Evolutionary conservation across 2,113 vertebrate genomes (phyloP).

Genomic region (Channa maculata): DNA sequence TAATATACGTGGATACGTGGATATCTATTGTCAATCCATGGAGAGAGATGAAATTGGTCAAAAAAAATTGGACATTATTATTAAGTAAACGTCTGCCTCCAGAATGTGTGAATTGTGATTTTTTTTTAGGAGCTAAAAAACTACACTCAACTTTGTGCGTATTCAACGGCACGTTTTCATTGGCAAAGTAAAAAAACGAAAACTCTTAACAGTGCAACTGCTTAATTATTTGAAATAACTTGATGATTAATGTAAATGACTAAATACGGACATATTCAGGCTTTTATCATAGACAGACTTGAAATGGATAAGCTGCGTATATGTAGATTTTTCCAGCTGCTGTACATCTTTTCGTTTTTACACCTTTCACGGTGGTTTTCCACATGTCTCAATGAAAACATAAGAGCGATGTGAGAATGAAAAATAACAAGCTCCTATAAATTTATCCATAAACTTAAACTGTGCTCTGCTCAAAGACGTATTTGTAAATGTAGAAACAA

Average conservation of each 20-base stretch:
- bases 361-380: slow-evolving; percentile 16
- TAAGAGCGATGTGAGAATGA: neutral
- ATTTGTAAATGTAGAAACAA: neutral
- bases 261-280: neutral
- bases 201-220: neutral
- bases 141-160: slow-evolving; percentile 38
- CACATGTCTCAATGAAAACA: neutral
- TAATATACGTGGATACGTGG: neutral
- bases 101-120: neutral
- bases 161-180: neutral
- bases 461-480: neutral
- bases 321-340: neutral
- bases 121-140: slow-evolving; percentile 2
- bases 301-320: neutral
- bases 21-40: neutral
- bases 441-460: neutral
- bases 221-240: slow-evolving; percentile 4
- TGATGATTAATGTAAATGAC: neutral
- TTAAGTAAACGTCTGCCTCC: neutral
- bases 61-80: no score
- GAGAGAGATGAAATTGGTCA: neutral
- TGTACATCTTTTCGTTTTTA: slow-evolving; percentile 5
- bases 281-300: no score
- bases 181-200: neutral
- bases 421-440: neutral